These are phyloP conservation scores for Anodontia alba DNA, from an alignment of 2,888 invertebrate genomes.

Conservation along the genomic window DNA sequence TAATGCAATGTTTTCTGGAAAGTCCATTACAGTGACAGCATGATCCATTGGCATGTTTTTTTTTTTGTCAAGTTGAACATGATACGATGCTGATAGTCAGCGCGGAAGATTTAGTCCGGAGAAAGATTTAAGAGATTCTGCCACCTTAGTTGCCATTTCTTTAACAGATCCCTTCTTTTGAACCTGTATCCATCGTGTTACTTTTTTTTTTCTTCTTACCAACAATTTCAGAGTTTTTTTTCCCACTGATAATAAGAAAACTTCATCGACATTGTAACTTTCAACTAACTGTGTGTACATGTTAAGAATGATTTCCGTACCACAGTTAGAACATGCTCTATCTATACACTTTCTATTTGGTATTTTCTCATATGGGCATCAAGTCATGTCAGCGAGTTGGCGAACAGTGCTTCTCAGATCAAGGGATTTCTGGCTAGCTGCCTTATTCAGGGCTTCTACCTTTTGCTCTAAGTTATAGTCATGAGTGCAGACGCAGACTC, in stretches of 20 bases:
- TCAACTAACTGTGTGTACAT: constrained; percentile 16
- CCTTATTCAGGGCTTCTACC: constrained; percentile 36
- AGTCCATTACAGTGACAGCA: constrained; percentile 38
- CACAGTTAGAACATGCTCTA: constrained; percentile 28
- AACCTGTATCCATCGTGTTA: constrained; percentile 37
- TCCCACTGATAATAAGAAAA: constrained; percentile 3
- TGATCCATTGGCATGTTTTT: constrained; percentile 34
- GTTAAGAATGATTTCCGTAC: not conserved
- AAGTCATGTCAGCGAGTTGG: constrained; percentile 25
- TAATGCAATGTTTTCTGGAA: constrained; percentile 38
- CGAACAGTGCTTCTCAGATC: constrained; percentile 15
- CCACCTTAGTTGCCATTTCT: constrained; percentile 25
- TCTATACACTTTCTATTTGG: constrained; percentile 28
- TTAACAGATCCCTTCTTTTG: constrained; percentile 3
- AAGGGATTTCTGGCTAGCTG: not conserved
- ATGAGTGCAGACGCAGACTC: constrained; percentile 40
- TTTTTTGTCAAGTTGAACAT: constrained; percentile 21
- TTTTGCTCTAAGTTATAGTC: constrained; percentile 27
- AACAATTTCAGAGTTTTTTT: not conserved
- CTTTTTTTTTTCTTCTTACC: constrained; percentile 2
- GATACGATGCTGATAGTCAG: constrained; percentile 42
- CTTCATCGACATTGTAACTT: constrained; percentile 3
- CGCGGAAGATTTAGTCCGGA: constrained; percentile 34
- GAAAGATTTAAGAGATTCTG: constrained; percentile 6
- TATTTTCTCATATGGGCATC: constrained; percentile 23